Evolutionary conservation across 2,113 vertebrate genomes (phyloP).

Genomic region (Marmota flaviventris): DNA sequence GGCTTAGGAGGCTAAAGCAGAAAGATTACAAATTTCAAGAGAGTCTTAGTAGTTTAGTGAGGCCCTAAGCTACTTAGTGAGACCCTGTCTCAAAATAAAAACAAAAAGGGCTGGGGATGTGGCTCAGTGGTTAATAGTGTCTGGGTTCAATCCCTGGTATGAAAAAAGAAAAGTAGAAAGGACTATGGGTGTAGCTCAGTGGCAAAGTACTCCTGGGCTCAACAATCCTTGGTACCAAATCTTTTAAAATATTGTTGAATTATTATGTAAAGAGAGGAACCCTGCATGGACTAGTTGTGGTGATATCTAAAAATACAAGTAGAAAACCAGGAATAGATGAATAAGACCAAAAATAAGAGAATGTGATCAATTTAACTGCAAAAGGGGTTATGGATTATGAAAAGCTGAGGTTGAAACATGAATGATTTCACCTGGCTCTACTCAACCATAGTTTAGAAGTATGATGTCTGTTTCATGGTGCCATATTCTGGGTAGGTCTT

Average conservation of each 20-base stretch:
- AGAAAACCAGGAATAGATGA: not conserved
- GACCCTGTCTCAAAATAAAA: too few species aligned
- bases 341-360: not conserved
- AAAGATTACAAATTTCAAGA: too few species aligned
- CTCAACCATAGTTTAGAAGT: constrained; percentile 19
- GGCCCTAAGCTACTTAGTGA: too few species aligned
- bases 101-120: too few species aligned
- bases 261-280: not conserved
- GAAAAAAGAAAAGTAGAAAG: too few species aligned
- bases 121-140: too few species aligned
- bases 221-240: too few species aligned
- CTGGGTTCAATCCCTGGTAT: too few species aligned
- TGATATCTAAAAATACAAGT: not conserved
- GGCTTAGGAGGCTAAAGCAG: too few species aligned
- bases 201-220: too few species aligned
- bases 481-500: constrained; percentile 5
- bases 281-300: not conserved
- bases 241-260: not conserved
- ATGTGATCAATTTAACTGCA: not conserved
- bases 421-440: not conserved
- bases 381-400: not conserved
- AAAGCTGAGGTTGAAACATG: constrained; percentile 16
- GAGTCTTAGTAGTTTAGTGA: too few species aligned
- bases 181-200: too few species aligned
- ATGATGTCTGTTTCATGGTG: not conserved